Evolutionary conservation across 2,797 vertebrate genomes (phyloP).

Genomic region (Hybognathus amarus): DNA sequence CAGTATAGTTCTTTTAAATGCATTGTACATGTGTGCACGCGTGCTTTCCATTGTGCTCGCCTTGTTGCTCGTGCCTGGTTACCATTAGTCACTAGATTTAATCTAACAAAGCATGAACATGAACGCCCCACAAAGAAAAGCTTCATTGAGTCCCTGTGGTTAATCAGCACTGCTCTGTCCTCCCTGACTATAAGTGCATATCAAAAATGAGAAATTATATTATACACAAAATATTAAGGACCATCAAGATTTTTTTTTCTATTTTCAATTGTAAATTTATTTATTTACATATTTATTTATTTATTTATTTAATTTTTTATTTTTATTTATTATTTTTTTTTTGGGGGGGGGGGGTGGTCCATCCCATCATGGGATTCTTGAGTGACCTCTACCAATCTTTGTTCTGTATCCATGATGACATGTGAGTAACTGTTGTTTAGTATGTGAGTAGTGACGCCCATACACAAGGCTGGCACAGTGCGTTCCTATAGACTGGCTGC

Average conservation of each 20-base stretch:
- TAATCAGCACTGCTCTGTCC: slow-evolving; percentile 23
- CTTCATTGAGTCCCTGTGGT: slow-evolving; percentile 28
- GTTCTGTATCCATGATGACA: neutral
- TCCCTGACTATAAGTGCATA: neutral
- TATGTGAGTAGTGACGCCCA: slow-evolving; percentile 4
- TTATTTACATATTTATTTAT: too few relatives aligned
- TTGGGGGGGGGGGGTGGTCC: too few relatives aligned
- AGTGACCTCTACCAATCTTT: neutral
- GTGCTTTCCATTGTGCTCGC: slow-evolving; percentile 21
- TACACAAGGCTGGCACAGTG: slow-evolving; percentile 28
- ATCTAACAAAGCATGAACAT: slow-evolving; percentile 45
- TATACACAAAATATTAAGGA: neutral
- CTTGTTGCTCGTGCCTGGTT: slow-evolving; percentile 42
- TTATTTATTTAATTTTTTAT: neutral
- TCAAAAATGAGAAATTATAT: neutral
- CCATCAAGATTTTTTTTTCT: neutral
- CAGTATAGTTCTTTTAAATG: slow-evolving; percentile 15
- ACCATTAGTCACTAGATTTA: slow-evolving; percentile 51
- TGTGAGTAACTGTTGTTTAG: slow-evolving; percentile 33
- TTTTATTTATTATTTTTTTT: too few relatives aligned
- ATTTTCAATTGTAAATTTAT: neutral
- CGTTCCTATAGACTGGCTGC: slow-evolving; percentile 43
- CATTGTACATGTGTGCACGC: slow-evolving; percentile 23
- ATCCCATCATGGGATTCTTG: neutral
- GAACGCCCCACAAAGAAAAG: slow-evolving; percentile 39